Evolutionary conservation across 2,888 invertebrate species (phyloP).

Genomic region (Micoletzkya japonica): DNA sequence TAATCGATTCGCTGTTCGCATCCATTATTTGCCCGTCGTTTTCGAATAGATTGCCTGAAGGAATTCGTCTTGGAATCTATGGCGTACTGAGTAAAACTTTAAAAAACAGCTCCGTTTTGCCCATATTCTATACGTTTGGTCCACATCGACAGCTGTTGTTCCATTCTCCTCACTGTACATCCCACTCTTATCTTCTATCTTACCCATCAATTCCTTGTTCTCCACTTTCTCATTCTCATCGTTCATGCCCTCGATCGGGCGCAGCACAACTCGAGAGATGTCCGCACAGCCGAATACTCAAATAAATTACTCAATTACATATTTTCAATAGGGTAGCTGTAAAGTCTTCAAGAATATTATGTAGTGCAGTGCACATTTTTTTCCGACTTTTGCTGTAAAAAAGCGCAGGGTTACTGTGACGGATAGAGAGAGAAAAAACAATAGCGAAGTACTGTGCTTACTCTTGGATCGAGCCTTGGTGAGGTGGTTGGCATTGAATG

Average conservation of each 20-base stretch:
- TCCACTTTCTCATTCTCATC: slow-evolving; percentile 36
- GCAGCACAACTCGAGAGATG: slow-evolving; percentile 38
- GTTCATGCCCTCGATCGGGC: slow-evolving; percentile 12
- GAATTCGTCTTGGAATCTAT: neutral
- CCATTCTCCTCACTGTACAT: neutral
- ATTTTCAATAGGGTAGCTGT: slow-evolving; percentile 15
- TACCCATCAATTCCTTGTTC: slow-evolving; percentile 30
- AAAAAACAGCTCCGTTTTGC: neutral
- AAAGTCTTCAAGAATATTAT: neutral
- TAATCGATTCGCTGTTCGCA: slow-evolving; percentile 3
- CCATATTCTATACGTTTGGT: neutral
- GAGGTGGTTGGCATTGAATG: slow-evolving; percentile 54
- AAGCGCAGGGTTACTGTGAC: too few relatives aligned
- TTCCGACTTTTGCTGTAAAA: too few relatives aligned
- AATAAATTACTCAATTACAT: too few relatives aligned
- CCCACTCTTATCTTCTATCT: neutral
- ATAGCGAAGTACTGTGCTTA: slow-evolving; percentile 9
- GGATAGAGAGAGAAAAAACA: neutral
- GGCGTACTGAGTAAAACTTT: neutral
- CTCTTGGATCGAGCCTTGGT: slow-evolving; percentile 52
- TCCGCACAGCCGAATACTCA: slow-evolving; percentile 41
- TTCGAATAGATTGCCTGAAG: slow-evolving; percentile 26
- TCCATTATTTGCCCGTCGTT: slow-evolving; percentile 27
- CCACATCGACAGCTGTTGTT: neutral
- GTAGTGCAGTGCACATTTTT: neutral